Evolutionary conservation across 2,888 invertebrate genomes (phyloP).

Genomic region (Protodeltote pygarga): DNA sequence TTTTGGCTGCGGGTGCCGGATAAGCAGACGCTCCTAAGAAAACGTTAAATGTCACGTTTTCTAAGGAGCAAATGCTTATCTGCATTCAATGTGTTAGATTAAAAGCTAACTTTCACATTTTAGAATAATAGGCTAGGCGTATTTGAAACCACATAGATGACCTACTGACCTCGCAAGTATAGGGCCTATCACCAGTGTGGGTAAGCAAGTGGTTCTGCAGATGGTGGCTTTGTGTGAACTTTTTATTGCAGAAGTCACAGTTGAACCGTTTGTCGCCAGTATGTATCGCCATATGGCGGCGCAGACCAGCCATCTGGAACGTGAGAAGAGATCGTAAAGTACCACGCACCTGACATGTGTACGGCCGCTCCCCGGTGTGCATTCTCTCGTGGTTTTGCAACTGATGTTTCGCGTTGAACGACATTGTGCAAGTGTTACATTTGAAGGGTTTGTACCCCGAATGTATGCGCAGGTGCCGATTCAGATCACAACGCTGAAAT

Average conservation of each 20-base stretch:
- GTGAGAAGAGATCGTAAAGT: constrained; percentile 43
- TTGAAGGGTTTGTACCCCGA: constrained; percentile 85
- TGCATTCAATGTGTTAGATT: too few relatives aligned
- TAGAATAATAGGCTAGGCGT: too few relatives aligned
- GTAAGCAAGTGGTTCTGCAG: constrained; percentile 69
- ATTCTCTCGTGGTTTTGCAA: constrained; percentile 84
- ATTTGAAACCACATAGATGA: constrained; percentile 13
- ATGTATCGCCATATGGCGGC: constrained; percentile 70
- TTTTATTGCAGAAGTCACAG: constrained; percentile 67
- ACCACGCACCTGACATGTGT: constrained; percentile 77
- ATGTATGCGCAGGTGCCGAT: constrained; percentile 83
- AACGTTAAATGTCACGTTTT: too few relatives aligned
- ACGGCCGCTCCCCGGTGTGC: constrained; percentile 84
- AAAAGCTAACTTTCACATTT: too few relatives aligned
- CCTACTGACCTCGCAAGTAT: constrained; percentile 71
- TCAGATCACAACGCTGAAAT: constrained; percentile 84
- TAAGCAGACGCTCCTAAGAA: too few relatives aligned
- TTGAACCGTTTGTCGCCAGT: constrained; percentile 68
- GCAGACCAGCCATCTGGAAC: constrained; percentile 67
- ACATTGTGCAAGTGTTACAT: constrained; percentile 82
- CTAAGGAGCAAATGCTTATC: too few relatives aligned
- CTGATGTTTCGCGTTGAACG: constrained; percentile 85
- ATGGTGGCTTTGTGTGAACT: constrained; percentile 71
- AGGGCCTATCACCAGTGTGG: constrained; percentile 72
- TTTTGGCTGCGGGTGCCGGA: too few relatives aligned